Evolutionary conservation across 2,888 invertebrate species (phyloP), one percentile per base, ranked within the genome.

Genomic region (Dasypolia templi): DNA sequence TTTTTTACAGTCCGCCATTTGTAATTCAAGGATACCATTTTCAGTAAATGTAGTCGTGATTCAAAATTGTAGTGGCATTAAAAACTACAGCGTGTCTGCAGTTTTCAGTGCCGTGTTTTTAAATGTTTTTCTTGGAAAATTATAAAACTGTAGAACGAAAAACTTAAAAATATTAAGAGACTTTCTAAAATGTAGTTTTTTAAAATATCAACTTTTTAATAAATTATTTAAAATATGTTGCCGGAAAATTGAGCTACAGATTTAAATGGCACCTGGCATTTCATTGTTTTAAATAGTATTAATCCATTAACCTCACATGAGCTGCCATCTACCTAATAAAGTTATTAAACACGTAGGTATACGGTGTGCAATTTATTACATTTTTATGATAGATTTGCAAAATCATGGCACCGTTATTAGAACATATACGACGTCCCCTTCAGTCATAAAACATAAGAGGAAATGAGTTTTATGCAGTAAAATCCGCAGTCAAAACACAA

Each of bases 321-420:
- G 39, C 39, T 9, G 39, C 42, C 26, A 35, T 32, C 29, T 44
- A 1, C n/a, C 11, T 71, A 55, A 58, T 61, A 74, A 72, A 74
- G 56, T 68, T 74, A 72, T 72, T 69, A 81, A 73, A 26, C 59
- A 58, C 42, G 12, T 64, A 44, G 29, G 11, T 64, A 51, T 44
- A 67, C 26, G 29, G 29, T 58, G 62, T 72, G 62, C 46, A 69
- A 80, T 77, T 80, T 80, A 77, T 74, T 12, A 75, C 66, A 49
- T 66, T 82, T 83, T 80, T 80, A 85, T 73, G 75, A 70, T 64
- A 67, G 74, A 83, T 86, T 77, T 75, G 66, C 81, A 53, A 76
- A 83, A 83, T 77, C 73, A 74, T 70, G 74, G 59, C 63, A 65
- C 71, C 75, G 77, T 77, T 79, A 85, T 70, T 75, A 75, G 51